A percentile compares a stretch with the other conserved stretches of the same genome.
phyloP scores from a whole-genome alignment of 2,888 invertebrate genomes.

The Holacanthella duospinosa region DNA sequence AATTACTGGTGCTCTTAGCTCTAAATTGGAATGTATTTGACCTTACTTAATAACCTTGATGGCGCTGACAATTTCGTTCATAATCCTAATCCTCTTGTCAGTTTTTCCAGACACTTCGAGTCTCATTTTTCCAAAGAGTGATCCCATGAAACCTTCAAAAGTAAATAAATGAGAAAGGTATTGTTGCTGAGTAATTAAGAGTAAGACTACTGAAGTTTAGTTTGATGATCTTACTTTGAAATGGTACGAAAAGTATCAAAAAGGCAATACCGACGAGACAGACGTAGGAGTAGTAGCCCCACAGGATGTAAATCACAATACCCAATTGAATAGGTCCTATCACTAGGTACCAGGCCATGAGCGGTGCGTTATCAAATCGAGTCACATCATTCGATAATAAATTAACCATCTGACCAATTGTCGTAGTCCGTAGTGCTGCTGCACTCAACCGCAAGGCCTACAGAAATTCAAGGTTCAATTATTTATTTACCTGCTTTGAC shows the following conservation, averaged over 20 bases:
- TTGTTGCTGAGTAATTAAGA: too few relatives aligned
- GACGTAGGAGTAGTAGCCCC: not conserved
- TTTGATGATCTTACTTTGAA: constrained; percentile 9
- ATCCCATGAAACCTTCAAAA: constrained; percentile 8
- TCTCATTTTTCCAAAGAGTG: constrained; percentile 50
- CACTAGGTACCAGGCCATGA: constrained; percentile 45
- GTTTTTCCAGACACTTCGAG: constrained; percentile 3
- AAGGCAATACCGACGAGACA: constrained; percentile 3
- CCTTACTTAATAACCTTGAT: constrained; percentile 77
- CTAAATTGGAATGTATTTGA: too few relatives aligned
- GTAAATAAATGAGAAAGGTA: too few relatives aligned
- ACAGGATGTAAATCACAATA: constrained; percentile 5
- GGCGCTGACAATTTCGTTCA: constrained; percentile 87
- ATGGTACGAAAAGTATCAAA: not conserved
- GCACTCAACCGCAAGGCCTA: not conserved
- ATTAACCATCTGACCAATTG: constrained; percentile 72
- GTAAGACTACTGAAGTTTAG: too few relatives aligned
- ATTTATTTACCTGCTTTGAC: too few relatives aligned
- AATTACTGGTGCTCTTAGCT: not conserved
- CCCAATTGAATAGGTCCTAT: constrained; percentile 2
- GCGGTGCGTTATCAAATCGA: constrained; percentile 78
- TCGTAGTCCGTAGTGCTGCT: not conserved
- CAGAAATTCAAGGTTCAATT: not conserved
- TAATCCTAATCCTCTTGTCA: constrained; percentile 78
- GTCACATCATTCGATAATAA: constrained; percentile 92